Percentiles rank a stretch among this genome's conserved stretches.
phyloP scores from a whole-genome alignment of 2,797 vertebrate species.

The Brachymystax lenok region DNA sequence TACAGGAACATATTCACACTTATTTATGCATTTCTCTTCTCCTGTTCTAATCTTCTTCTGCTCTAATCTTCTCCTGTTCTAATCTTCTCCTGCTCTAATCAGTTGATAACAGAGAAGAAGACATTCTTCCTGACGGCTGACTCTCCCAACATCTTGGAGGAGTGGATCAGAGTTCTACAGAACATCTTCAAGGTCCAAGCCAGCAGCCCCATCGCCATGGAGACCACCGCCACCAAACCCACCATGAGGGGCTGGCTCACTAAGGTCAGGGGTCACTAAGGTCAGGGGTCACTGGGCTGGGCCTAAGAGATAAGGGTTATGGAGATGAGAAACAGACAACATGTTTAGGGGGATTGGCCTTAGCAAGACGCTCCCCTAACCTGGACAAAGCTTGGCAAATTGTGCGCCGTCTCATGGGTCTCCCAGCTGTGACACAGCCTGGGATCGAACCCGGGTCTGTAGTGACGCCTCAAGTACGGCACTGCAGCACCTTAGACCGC shows the following conservation, averaged over 20 bases:
- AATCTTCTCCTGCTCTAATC: conserved; percentile 4
- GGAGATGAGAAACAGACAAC: not conserved
- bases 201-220: conserved; percentile 74
- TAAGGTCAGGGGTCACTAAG: conserved; percentile 77
- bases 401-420: no score
- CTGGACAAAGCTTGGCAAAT: no score
- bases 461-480: no score
- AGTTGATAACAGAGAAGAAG: conserved; percentile 94
- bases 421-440: no score
- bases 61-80: no score
- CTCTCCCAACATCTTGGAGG: conserved; percentile 92
- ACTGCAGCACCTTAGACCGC: no score
- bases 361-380: no score
- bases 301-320: not conserved
- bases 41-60: no score
- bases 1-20: no score
- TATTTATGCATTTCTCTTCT: no score
- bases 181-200: conserved; percentile 89
- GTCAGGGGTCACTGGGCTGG: not conserved
- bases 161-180: conserved; percentile 93
- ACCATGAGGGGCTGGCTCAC: conserved; percentile 91
- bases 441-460: no score
- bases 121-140: conserved; percentile 92
- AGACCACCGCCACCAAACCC: conserved; percentile 79
- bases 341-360: no score